Base-by-base conservation (phyloP, 2,797 vertebrate genomes). In the Arnoldichthys spilopterus region DNA sequence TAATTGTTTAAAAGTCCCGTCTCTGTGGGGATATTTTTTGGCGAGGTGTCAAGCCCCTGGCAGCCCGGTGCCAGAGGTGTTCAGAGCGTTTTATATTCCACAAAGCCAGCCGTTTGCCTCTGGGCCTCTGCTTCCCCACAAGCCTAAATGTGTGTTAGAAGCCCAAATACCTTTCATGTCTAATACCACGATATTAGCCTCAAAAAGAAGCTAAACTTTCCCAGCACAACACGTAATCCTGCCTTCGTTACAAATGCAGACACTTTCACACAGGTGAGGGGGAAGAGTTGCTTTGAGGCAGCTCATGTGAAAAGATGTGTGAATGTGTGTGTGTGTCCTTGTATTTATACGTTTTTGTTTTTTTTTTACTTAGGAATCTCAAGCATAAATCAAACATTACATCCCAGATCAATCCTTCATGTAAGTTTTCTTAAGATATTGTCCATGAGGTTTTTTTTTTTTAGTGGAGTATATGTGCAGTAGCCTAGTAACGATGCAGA, bases 161-260 rank as follows among this genome's bases (percentile, higher is more conserved):
- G 83, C 80, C 84, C 86, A 83, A 82, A 72, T 72, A 82, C 83
- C 85, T 89, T 88, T 89, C 88, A 89, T 86, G 86, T 85, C 82
- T 86, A 85, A 89, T 80, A 85, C 86, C 80, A 80, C 78, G 76
- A 88, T 88, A 87, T 89, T 86, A 85, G 80, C 84, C 84, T 88
- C 86, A 89, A 88, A 88, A 86, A 82, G 70, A 85, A 85, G 83
- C 80, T 86, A 85, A 87, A 87, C 86, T 87, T 86, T 85, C 84
- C 85, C 86, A 87, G 86, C 81, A 85, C 84, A 86, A 85, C 78
- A 78, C 84, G 80, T 88, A 89, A 89, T 89, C 88, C 85, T 66
- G 70, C 80, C 85, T 85, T 85, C 81, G 82, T 67, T 78, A 78
- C 74, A 68, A 80, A 76, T 73, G 74, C 67, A 76, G 40, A 30